These are phyloP conservation scores for Cephalopterus ornatus DNA, from an alignment of 2,113 vertebrate genomes.

Conservation along the genomic window DNA sequence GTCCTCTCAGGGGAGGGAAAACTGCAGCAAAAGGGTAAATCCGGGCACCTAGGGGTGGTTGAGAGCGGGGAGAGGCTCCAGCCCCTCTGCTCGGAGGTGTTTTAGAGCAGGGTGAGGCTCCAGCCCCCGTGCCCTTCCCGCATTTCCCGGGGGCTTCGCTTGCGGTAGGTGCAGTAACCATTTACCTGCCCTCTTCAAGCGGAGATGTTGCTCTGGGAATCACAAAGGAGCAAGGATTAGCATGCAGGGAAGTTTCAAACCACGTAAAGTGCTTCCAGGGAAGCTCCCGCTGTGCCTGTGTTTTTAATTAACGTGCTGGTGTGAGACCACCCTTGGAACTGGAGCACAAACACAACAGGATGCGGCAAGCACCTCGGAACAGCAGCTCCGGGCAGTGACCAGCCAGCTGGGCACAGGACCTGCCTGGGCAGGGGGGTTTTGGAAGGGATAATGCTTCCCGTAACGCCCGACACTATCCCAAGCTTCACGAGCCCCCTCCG, in stretches of 20 bases:
- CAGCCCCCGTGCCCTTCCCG: background rate
- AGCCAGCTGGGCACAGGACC: background rate
- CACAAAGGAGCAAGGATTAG: conserved; percentile 10
- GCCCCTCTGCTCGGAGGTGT: background rate
- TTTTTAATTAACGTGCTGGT: conserved; percentile 48
- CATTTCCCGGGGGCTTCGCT: background rate
- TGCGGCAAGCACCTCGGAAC: background rate
- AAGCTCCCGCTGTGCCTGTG: background rate
- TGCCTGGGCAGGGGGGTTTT: background rate
- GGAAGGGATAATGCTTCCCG: background rate
- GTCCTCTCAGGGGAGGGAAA: background rate
- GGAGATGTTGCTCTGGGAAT: background rate
- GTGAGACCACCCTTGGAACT: background rate
- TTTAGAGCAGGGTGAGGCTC: background rate
- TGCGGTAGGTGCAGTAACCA: background rate
- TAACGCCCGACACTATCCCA: background rate
- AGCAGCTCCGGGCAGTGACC: background rate
- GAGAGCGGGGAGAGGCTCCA: background rate
- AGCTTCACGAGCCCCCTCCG: background rate
- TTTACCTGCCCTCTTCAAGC: background rate
- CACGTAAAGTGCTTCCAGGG: conserved; percentile 24
- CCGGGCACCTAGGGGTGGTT: background rate
- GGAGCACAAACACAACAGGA: background rate
- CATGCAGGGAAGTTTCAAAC: conserved; percentile 6
- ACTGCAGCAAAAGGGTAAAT: background rate